Conservation (phyloP, 2,113 vertebrate genomes). For the Lamprotornis superbus region DNA sequence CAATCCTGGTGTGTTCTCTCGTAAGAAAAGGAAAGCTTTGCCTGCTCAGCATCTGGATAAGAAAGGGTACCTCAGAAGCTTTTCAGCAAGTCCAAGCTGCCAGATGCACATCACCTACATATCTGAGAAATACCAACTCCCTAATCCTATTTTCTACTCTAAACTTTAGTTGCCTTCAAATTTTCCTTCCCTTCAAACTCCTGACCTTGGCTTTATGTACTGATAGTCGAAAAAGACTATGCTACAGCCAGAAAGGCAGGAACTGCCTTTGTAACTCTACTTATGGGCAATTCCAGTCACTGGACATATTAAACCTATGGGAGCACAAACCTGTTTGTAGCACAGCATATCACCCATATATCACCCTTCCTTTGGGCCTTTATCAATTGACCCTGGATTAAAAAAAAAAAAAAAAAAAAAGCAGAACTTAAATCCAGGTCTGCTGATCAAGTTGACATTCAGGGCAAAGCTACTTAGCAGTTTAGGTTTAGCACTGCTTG, state of each 20-base stretch:
- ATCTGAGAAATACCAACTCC: not conserved
- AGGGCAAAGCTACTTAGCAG: not conserved
- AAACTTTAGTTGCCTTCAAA: not conserved
- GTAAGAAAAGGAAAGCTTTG: not conserved
- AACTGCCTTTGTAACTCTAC: not conserved
- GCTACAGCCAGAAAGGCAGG: not conserved
- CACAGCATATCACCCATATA: not conserved
- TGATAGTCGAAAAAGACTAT: not conserved
- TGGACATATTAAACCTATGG: not conserved
- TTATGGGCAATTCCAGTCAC: not conserved
- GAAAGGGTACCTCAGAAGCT: not conserved
- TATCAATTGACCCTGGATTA: not conserved
- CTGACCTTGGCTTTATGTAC: not conserved
- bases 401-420: not conserved
- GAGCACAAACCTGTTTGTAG: not conserved
- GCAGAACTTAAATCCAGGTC: not conserved
- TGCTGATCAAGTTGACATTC: not conserved
- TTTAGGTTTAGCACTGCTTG: not conserved
- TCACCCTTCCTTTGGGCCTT: not conserved
- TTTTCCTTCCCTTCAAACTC: not conserved
- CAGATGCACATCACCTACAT: not conserved
- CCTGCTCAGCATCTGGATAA: not conserved
- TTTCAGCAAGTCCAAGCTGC: not conserved
- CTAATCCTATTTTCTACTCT: not conserved
- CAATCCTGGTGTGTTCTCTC: not conserved